Evolutionary conservation across 37 sponge, comb jelly and placozoan genomes (phyloP).

Genomic region (Hexactinellida sp.): DNA sequence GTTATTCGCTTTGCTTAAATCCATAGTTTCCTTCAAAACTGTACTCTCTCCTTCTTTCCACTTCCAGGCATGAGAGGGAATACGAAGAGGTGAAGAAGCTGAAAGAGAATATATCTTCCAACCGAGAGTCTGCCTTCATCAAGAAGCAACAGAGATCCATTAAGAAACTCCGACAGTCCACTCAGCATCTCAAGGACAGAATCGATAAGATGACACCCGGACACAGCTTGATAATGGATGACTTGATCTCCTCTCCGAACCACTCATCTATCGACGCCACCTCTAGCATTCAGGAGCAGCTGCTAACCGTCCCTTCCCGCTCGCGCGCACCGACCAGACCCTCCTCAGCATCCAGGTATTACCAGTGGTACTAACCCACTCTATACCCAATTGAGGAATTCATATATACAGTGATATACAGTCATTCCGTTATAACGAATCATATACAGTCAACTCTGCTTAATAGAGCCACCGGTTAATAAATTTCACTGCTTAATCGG

Average conservation of each 20-base stretch:
- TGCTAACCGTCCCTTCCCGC: too few species aligned
- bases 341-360: not conserved
- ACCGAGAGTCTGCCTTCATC: not conserved
- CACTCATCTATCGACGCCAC: not conserved
- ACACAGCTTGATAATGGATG: not conserved
- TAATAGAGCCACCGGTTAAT: too few species aligned
- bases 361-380: too few species aligned
- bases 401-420: too few species aligned
- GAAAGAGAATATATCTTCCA: not conserved
- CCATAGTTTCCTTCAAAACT: too few species aligned
- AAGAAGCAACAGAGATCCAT: not conserved
- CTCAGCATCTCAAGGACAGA: not conserved
- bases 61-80: not conserved
- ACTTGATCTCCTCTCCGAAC: not conserved
- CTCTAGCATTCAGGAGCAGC: not conserved
- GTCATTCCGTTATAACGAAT: too few species aligned
- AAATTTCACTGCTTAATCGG: too few species aligned
- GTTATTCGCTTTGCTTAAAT: too few species aligned
- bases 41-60: too few species aligned
- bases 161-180: not conserved
- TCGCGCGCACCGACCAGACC: not conserved
- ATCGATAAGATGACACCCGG: not conserved
- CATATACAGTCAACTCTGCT: too few species aligned
- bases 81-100: not conserved
- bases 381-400: too few species aligned